phyloP scores from a whole-genome alignment of 1,140 invertebrate species.

The Cyclina sinensis region DNA sequence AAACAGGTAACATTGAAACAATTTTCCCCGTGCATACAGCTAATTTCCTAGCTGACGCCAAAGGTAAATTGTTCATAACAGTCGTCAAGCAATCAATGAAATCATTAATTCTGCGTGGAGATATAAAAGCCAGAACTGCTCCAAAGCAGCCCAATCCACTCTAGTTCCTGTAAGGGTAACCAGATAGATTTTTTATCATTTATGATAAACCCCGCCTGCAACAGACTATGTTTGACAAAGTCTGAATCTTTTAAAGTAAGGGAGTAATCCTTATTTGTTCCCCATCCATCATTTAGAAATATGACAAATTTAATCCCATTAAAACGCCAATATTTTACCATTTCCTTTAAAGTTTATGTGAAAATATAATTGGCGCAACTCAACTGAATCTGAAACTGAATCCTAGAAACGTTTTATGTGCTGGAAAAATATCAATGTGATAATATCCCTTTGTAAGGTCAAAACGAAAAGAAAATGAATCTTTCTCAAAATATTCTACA shows the following conservation, averaged over 20 bases:
- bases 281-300: slow-evolving; percentile 18
- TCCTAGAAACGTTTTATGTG: background rate
- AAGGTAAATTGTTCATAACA: background rate
- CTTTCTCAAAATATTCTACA: background rate
- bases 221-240: background rate
- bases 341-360: background rate
- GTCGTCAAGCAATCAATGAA: background rate
- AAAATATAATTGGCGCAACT: background rate
- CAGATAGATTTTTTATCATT: slow-evolving; percentile 41
- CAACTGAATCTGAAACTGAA: background rate
- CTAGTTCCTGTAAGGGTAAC: background rate
- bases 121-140: background rate
- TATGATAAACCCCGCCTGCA: slow-evolving; percentile 3
- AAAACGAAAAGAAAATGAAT: background rate
- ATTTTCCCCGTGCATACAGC: background rate
- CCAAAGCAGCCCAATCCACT: slow-evolving; percentile 35
- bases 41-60: background rate
- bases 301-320: background rate
- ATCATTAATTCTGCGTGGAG: background rate
- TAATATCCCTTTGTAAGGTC: background rate
- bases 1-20: slow-evolving; percentile 35
- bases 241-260: background rate
- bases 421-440: background rate
- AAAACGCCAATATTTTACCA: slow-evolving; percentile 1
- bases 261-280: background rate